Evolutionary conservation across 2,797 vertebrate genomes (phyloP).

Genomic region (Pseudopleuronectes americanus): DNA sequence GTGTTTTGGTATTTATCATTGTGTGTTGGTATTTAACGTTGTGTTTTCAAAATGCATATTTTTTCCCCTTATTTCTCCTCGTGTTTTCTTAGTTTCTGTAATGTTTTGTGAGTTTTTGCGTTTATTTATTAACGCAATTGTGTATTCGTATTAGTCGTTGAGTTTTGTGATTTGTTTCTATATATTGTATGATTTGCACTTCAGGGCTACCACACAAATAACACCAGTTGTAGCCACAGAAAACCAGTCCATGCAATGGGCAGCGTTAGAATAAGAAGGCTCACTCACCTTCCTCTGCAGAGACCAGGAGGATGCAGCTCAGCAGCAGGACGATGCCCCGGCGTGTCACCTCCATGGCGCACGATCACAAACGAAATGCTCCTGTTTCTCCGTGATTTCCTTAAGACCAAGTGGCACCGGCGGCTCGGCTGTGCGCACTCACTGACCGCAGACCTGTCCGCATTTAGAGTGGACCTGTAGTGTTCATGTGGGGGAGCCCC

Average conservation of each 20-base stretch:
- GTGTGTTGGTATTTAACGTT: too few relatives aligned
- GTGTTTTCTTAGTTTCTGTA: too few relatives aligned
- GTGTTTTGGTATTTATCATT: too few relatives aligned
- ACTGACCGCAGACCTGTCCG: conserved; percentile 67
- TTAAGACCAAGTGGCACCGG: conserved; percentile 57
- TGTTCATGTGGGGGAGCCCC: conserved; percentile 37
- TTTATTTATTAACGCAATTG: too few relatives aligned
- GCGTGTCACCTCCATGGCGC: conserved; percentile 78
- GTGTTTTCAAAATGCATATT: too few relatives aligned
- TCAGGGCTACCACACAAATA: too few relatives aligned
- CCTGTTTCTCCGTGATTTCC: conserved; percentile 27
- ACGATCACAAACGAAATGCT: conserved; percentile 24
- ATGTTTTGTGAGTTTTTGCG: too few relatives aligned
- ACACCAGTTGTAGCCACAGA: conserved; percentile 22
- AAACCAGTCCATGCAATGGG: conserved; percentile 16
- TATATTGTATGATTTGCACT: too few relatives aligned
- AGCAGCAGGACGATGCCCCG: conserved; percentile 69
- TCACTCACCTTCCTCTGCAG: conserved; percentile 84
- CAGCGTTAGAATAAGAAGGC: conserved; percentile 3
- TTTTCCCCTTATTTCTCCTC: too few relatives aligned
- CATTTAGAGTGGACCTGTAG: conserved; percentile 74
- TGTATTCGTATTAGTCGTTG: too few relatives aligned
- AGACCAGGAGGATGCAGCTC: conserved; percentile 66
- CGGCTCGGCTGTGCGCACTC: conserved; percentile 73
- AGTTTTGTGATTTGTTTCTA: too few relatives aligned